Percentiles rank a stretch among this genome's conserved stretches.
phyloP scores from a whole-genome alignment of 2,797 vertebrate species.

The Tenualosa thibaudeaui region DNA sequence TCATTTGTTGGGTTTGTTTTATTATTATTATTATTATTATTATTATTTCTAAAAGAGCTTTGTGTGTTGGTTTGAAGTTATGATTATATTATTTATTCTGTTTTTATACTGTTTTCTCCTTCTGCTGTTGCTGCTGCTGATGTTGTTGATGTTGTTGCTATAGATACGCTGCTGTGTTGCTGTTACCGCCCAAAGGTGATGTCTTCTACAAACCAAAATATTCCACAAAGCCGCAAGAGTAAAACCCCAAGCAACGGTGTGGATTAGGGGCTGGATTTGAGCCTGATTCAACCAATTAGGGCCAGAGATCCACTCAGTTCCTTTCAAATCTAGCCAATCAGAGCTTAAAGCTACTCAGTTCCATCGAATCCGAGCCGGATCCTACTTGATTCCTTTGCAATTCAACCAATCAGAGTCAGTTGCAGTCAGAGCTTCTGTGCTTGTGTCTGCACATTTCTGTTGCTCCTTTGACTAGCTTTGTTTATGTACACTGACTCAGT shows the following conservation, averaged over 20 bases:
- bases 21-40: too few relatives aligned
- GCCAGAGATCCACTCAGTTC: background rate
- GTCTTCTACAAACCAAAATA: background rate
- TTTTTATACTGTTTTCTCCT: conserved; percentile 72
- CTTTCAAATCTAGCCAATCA: background rate
- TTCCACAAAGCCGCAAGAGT: background rate
- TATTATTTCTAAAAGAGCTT: background rate
- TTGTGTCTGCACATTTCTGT: background rate
- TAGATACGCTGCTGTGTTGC: background rate
- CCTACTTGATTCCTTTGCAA: background rate
- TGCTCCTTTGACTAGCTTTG: too few relatives aligned
- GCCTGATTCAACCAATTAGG: background rate
- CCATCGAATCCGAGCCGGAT: background rate
- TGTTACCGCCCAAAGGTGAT: background rate
- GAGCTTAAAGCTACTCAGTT: background rate
- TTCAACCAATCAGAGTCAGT: background rate
- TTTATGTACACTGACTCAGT: too few relatives aligned
- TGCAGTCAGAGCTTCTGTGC: background rate
- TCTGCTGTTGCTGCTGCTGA: conserved; percentile 71
- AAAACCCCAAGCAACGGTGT: background rate
- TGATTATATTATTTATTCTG: conserved; percentile 51
- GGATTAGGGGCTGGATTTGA: background rate
- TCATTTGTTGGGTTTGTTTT: background rate
- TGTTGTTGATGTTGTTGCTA: conserved; percentile 76
- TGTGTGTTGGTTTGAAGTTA: conserved; percentile 51